These are phyloP conservation scores for Todiramphus chloris DNA, from an alignment of 2,113 vertebrate species.

Conservation along the genomic window DNA sequence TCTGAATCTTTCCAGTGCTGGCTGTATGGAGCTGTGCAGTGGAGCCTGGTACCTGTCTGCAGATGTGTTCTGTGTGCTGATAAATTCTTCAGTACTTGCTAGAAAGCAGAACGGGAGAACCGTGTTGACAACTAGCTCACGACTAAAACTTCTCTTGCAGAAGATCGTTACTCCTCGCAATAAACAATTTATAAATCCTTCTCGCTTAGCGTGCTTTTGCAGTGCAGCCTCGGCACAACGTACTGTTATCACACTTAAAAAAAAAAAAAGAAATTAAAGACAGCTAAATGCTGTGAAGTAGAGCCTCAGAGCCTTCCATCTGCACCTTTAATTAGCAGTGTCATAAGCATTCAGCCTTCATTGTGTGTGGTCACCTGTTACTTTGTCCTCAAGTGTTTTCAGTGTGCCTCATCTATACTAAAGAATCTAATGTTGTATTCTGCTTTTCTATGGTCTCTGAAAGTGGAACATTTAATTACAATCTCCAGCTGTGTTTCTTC, in stretches of 20 bases:
- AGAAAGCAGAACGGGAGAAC: not conserved
- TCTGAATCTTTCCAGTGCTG: not conserved
- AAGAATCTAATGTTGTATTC: not conserved
- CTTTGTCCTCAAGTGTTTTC: not conserved
- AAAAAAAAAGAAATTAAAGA: not conserved
- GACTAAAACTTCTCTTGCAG: not conserved
- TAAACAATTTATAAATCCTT: not conserved
- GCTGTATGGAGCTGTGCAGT: not conserved
- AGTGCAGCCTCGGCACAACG: not conserved
- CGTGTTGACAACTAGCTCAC: not conserved
- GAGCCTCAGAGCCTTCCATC: not conserved
- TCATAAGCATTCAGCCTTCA: not conserved
- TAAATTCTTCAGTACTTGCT: not conserved
- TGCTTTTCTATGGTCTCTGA: not conserved
- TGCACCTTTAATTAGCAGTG: not conserved
- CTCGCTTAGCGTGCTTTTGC: rapidly evolving
- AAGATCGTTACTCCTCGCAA: not conserved
- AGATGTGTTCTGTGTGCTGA: not conserved
- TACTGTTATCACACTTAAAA: not conserved
- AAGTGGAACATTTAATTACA: not conserved
- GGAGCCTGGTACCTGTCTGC: not conserved
- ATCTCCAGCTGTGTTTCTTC: not conserved
- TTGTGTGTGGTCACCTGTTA: conserved; percentile 22
- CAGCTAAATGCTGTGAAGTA: not conserved
- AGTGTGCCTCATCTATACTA: not conserved